Percentiles rank a stretch among this genome's conserved stretches.
Evolutionary conservation across 2,797 vertebrate species (phyloP).

Genomic region (Myotis vivesi): DNA sequence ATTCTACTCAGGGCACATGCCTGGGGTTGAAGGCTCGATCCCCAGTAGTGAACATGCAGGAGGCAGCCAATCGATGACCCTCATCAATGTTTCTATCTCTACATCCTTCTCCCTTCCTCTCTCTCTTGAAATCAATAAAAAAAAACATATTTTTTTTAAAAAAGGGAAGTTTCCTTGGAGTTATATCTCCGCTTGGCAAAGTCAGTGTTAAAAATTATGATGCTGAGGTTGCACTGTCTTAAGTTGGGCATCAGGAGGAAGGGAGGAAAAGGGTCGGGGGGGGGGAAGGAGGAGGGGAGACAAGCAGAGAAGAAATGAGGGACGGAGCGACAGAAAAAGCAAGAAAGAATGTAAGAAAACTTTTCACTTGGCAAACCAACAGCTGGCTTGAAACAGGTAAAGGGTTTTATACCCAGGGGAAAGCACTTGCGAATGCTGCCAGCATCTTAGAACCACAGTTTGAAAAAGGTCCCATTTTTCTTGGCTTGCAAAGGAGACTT

Average conservation of each 20-base stretch:
- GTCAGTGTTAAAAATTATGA: background rate
- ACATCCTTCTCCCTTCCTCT: too few relatives aligned
- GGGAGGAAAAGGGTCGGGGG: background rate
- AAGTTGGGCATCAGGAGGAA: background rate
- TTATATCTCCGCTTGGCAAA: background rate
- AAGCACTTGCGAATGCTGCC: constrained; percentile 34
- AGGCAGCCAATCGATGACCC: too few relatives aligned
- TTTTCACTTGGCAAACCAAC: background rate
- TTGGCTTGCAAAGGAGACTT: constrained; percentile 43
- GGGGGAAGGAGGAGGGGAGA: too few relatives aligned
- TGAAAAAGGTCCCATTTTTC: constrained; percentile 55
- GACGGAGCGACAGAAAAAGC: background rate
- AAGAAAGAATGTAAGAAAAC: background rate
- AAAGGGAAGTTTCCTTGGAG: background rate
- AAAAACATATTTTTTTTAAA: too few relatives aligned
- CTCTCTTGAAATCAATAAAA: too few relatives aligned
- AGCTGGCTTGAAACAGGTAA: background rate
- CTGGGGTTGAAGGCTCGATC: too few relatives aligned
- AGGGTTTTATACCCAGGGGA: background rate
- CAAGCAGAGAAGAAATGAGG: background rate
- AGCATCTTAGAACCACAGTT: background rate
- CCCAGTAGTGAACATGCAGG: too few relatives aligned
- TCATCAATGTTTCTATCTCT: too few relatives aligned
- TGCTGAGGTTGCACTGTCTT: background rate
- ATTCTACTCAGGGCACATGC: too few relatives aligned